Evolutionary conservation across 2,888 invertebrate species (phyloP).

Genomic region (Mythimna lalbum): DNA sequence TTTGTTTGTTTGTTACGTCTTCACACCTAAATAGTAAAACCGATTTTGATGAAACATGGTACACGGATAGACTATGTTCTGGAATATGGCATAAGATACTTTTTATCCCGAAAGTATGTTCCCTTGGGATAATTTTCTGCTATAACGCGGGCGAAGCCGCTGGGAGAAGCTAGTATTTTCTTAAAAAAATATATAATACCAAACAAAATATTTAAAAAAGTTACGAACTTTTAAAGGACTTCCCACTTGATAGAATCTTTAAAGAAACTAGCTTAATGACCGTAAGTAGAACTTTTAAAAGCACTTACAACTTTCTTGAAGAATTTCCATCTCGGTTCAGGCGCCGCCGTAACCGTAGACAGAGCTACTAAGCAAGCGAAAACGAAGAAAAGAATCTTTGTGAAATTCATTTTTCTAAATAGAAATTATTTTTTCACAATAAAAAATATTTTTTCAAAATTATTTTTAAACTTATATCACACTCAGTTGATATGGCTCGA

Average conservation of each 20-base stretch:
- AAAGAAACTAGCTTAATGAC: neutral
- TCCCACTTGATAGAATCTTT: neutral
- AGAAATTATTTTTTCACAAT: slow-evolving; percentile 4
- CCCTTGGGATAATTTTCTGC: no score
- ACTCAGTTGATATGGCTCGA: slow-evolving; percentile 41
- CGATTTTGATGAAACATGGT: no score
- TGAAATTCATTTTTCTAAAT: slow-evolving; percentile 71
- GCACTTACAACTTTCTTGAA: slow-evolving; percentile 73
- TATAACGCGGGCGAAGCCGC: no score
- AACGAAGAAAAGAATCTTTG: slow-evolving; percentile 62
- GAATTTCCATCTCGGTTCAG: slow-evolving; percentile 73
- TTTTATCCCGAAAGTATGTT: no score
- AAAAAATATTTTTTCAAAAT: neutral
- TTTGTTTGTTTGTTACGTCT: no score
- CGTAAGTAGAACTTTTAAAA: slow-evolving; percentile 25
- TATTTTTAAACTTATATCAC: slow-evolving; percentile 7
- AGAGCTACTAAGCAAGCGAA: slow-evolving; percentile 63
- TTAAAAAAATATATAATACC: neutral
- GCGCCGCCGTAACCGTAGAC: slow-evolving; percentile 63
- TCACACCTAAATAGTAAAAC: no score
- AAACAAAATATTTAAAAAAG: neutral
- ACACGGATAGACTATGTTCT: no score
- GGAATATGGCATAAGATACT: no score
- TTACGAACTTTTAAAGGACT: neutral
- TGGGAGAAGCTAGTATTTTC: no score